Conservation (phyloP, 2,888 invertebrate species). For the Maniola hyperantus region DNA sequence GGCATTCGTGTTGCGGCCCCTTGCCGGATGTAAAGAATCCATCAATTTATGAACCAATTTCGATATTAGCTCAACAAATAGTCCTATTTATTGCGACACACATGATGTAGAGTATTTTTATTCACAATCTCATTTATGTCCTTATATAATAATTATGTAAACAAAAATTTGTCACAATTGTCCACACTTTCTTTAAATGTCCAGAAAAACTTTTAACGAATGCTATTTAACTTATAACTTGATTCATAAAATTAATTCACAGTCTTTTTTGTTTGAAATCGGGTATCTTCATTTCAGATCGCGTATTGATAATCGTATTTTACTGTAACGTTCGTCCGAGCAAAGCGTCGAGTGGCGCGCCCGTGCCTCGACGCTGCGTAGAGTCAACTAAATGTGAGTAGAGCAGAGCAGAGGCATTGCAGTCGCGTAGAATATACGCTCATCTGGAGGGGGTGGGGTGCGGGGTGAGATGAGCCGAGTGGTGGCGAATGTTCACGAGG, state of each 20-base stretch:
- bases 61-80: conserved; percentile 46
- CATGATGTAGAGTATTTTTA: conserved; percentile 56
- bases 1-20: conserved; percentile 74
- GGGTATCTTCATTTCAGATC: conserved; percentile 52
- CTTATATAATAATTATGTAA: conserved; percentile 42
- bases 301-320: conserved; percentile 73
- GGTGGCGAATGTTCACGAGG: conserved; percentile 79
- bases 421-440: conserved; percentile 73
- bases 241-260: conserved; percentile 33
- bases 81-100: conserved; percentile 60
- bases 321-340: conserved; percentile 69
- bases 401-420: conserved; percentile 72
- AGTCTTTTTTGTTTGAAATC: conserved; percentile 21
- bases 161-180: conserved; percentile 58
- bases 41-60: conserved; percentile 76
- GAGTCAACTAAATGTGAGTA: conserved; percentile 74
- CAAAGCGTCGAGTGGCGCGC: conserved; percentile 73
- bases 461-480: conserved; percentile 74
- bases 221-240: conserved; percentile 20
- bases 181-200: conserved; percentile 49
- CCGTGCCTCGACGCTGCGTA: conserved; percentile 75
- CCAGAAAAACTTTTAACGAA: conserved; percentile 28
- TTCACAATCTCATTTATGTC: conserved; percentile 39
- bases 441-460: conserved; percentile 61
- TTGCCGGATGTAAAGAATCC: conserved; percentile 78